phyloP scores from a whole-genome alignment of 2,113 vertebrate species.

The Tichodroma muraria region DNA sequence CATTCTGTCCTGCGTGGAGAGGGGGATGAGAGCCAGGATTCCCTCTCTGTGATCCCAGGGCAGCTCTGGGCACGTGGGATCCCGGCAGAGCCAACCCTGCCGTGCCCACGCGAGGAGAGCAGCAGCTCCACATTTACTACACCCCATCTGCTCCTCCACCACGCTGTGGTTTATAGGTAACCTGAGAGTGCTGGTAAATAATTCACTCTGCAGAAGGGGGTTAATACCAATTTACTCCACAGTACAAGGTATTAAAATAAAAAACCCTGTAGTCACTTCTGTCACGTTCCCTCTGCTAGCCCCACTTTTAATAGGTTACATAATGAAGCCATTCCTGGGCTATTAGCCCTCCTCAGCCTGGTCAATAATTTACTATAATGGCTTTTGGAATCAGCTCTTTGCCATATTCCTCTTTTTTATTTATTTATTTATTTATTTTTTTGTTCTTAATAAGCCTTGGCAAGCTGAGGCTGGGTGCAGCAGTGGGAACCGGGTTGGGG shows the following conservation, averaged over 20 bases:
- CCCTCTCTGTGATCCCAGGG: neutral
- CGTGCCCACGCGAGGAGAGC: accelerated
- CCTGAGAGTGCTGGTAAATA: conserved; percentile 17
- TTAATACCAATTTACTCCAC: conserved; percentile 33
- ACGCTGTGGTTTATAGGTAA: neutral
- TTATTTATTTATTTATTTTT: neutral
- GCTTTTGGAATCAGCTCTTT: conserved; percentile 22
- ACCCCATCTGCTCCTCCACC: neutral
- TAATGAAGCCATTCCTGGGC: conserved; percentile 53
- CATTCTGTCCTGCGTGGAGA: neutral
- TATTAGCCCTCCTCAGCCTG: conserved; percentile 48
- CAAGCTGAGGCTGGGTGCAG: neutral
- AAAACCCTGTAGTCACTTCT: conserved; percentile 41
- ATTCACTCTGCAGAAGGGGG: conserved; percentile 47
- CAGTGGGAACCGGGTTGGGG: neutral
- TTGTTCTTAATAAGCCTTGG: neutral
- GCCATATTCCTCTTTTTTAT: neutral
- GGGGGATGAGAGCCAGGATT: neutral
- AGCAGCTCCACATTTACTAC: neutral
- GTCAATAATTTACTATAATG: conserved; percentile 59
- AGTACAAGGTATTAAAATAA: conserved; percentile 43
- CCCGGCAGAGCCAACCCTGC: neutral
- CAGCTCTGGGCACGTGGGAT: neutral
- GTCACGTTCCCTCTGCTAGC: conserved; percentile 13
- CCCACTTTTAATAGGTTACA: conserved; percentile 64